Base-by-base conservation (phyloP, 1,140 invertebrate genomes). In the Formica selysi region DNA sequence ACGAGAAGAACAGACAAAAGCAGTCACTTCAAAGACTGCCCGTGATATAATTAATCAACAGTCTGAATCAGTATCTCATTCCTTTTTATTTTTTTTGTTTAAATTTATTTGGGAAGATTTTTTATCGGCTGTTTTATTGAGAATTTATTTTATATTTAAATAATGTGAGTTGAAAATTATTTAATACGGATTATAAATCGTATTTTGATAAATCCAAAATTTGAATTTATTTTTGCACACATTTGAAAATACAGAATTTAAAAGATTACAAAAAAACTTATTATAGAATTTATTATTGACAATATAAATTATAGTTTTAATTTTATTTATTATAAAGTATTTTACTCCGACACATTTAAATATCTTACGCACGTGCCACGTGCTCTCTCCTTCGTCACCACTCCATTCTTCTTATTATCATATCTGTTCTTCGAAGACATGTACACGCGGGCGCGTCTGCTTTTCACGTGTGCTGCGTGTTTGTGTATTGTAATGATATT, bases 401-500 rank as follows among this genome's bases (percentile, higher is more conserved):
- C 11, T 32, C 6, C 13, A 4, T 13, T 26, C 22, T 13, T 29
- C 48, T 29, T 78, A 65, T 62, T 86, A 73, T 83, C 68, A 83
- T 83, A 44, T 83, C 44, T 76, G 13, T 83, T 41, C 36, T 16
- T 36, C 32, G 32, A 86, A 65, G 41, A 57, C 26, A 16, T 19
- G 54, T 3, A 57, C 19, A 57, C 51, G 83, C 16, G 13, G 6
- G n/a, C 54, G 5, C 22, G n/a, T 73, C 19, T 73, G 13, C 7
- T 76, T 68, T 70, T 67, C 68, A 86, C 79, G 76, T 79, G 87
- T 67, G 41, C 26, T 57, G 57, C 51, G 59, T 73, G 44, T 73
- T 65, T 68, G 62, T 48, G 61, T 81, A 29, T 62, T 62, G n/a
- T 59, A 78, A 48, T 57, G 36, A 76, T 81, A 67, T 89, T 92